These are phyloP conservation scores for Diphyllodes magnificus DNA, from an alignment of 2,113 vertebrate species.

Conservation along the genomic window DNA sequence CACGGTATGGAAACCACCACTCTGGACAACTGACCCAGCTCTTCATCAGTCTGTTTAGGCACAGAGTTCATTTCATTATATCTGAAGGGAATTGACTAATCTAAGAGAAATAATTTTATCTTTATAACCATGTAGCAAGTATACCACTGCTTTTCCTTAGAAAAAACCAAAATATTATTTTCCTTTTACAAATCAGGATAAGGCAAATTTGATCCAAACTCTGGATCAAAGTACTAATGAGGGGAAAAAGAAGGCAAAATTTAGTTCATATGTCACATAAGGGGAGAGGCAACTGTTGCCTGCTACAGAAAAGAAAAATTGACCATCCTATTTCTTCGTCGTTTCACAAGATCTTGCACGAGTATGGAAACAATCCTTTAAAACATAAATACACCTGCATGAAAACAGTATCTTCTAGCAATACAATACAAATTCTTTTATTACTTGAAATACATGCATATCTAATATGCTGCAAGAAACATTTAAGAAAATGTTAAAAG, in stretches of 20 bases:
- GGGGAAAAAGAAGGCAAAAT: background rate
- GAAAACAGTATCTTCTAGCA: background rate
- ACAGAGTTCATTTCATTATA: background rate
- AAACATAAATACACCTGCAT: background rate
- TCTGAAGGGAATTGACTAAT: background rate
- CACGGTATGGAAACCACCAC: background rate
- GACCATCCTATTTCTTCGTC: background rate
- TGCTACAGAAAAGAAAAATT: background rate
- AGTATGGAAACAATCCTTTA: background rate
- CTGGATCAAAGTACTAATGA: background rate
- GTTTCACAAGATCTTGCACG: background rate
- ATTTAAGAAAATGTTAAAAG: background rate
- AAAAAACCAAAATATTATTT: background rate
- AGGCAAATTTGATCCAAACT: background rate
- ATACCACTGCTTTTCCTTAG: background rate
- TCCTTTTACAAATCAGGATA: background rate
- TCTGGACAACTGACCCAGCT: background rate
- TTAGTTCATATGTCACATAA: background rate
- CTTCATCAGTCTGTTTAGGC: background rate
- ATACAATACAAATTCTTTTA: background rate
- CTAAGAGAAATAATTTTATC: background rate
- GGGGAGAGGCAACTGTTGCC: background rate
- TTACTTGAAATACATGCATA: background rate
- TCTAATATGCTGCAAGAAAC: background rate
- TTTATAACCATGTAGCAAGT: background rate